Evolutionary conservation across 2,113 vertebrate genomes (phyloP).

Genomic region (Hypocryptadius cinnamomeus): DNA sequence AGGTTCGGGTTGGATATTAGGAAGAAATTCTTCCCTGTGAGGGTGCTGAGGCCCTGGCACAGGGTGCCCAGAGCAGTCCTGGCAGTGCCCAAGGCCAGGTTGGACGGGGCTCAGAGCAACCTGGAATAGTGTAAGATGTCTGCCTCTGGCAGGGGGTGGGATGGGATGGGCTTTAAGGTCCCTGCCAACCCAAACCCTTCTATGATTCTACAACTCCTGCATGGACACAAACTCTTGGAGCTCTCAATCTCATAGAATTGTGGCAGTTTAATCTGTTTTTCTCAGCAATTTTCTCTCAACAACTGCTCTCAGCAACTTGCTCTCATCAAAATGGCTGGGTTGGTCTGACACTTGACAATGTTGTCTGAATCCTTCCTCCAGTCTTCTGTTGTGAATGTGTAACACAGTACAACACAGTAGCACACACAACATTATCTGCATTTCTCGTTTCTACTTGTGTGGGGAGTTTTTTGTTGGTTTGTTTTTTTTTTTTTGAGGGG

Average conservation of each 20-base stretch:
- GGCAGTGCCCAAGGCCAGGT: fast-evolving
- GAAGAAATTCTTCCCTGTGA: not conserved
- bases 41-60: not conserved
- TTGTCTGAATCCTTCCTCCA: not conserved
- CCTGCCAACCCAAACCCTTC: not conserved
- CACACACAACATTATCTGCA: not conserved
- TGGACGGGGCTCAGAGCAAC: fast-evolving
- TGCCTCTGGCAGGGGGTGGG: not conserved
- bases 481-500: no score
- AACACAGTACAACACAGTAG: not conserved
- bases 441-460: not conserved
- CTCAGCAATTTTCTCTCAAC: not conserved
- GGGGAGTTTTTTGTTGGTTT: no score
- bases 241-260: not conserved
- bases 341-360: not conserved
- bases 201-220: not conserved
- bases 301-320: not conserved
- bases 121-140: not conserved
- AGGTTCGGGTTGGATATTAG: fast-evolving
- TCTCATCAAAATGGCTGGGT: not conserved
- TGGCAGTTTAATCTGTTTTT: not conserved
- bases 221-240: not conserved
- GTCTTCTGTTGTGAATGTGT: not conserved
- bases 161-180: not conserved
- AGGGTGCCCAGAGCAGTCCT: not conserved